These are phyloP conservation scores for Butastur rufipennis DNA, from an alignment of 2,113 vertebrate species.

Conservation along the genomic window DNA sequence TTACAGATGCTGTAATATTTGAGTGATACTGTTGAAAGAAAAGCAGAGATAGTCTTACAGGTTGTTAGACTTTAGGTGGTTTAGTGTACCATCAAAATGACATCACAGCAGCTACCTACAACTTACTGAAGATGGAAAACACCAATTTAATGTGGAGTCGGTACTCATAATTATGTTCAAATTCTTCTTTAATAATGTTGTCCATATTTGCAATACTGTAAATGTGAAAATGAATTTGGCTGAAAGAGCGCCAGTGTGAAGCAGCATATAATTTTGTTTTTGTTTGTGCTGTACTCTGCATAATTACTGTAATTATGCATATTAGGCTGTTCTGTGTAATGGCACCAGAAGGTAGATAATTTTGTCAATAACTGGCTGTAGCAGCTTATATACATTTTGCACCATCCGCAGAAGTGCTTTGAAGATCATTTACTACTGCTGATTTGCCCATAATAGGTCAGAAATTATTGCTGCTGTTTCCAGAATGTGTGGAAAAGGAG, in stretches of 20 bases:
- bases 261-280: slow-evolving; percentile 57
- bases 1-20: neutral
- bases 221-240: slow-evolving; percentile 38
- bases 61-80: neutral
- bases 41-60: neutral
- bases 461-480: slow-evolving; percentile 19
- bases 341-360: slow-evolving; percentile 59
- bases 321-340: slow-evolving; percentile 55
- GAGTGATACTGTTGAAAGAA: neutral
- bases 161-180: neutral
- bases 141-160: neutral
- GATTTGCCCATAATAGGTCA: slow-evolving; percentile 38
- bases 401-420: slow-evolving; percentile 28
- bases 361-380: slow-evolving; percentile 40
- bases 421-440: slow-evolving; percentile 34
- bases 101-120: neutral
- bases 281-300: slow-evolving; percentile 42
- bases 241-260: slow-evolving; percentile 36
- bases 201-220: slow-evolving; percentile 29
- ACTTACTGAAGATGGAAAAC: neutral
- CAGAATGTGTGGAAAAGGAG: neutral
- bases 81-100: neutral
- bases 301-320: slow-evolving; percentile 64
- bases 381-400: slow-evolving; percentile 30
- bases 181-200: slow-evolving; percentile 33